A percentile compares a stretch with the other conserved stretches of the same genome.
Evolutionary conservation across 1,140 invertebrate genomes (phyloP).

Genomic region (Phthorimaea operculella): DNA sequence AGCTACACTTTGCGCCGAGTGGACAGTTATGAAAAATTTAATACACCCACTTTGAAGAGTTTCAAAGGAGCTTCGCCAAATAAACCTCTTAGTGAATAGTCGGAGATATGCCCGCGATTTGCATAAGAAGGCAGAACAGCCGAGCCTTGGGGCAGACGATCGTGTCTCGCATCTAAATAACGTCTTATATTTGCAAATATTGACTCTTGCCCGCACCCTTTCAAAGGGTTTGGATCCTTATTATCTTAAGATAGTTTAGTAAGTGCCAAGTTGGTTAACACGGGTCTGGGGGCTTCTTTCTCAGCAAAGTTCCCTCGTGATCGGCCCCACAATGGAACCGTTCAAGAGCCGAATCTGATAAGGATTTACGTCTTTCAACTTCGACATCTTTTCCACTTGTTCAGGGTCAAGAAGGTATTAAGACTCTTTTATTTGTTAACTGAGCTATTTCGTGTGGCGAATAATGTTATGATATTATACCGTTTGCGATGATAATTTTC

Average conservation of each 20-base stretch:
- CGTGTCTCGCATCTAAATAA: slow-evolving; percentile 64
- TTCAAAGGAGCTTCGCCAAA: slow-evolving; percentile 46
- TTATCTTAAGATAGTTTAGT: slow-evolving; percentile 52
- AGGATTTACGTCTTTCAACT: slow-evolving; percentile 6
- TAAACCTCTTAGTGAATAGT: slow-evolving; percentile 56
- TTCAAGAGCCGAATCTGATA: slow-evolving; percentile 4
- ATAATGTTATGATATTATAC: not conserved
- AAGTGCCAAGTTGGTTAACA: slow-evolving; percentile 39
- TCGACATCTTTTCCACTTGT: slow-evolving; percentile 5
- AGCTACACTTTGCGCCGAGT: slow-evolving; percentile 32
- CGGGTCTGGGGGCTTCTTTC: slow-evolving; percentile 20
- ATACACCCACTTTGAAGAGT: slow-evolving; percentile 44
- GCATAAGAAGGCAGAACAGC: slow-evolving; percentile 49
- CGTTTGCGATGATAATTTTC: too few species aligned
- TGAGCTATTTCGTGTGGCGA: not conserved
- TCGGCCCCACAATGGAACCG: slow-evolving; percentile 2
- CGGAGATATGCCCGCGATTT: slow-evolving; percentile 51
- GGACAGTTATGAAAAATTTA: slow-evolving; percentile 59
- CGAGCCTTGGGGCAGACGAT: slow-evolving; percentile 36
- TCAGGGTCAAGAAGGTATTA: slow-evolving; percentile 1
- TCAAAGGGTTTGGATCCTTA: slow-evolving; percentile 43
- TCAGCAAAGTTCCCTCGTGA: slow-evolving; percentile 10
- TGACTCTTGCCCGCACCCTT: slow-evolving; percentile 58
- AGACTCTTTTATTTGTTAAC: not conserved
- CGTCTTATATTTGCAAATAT: slow-evolving; percentile 65